Percentiles rank a stretch among this genome's conserved stretches.
These are phyloP conservation scores for Neolamprologus toae DNA, from an alignment of 2,113 vertebrate species.

Conservation along the genomic window DNA sequence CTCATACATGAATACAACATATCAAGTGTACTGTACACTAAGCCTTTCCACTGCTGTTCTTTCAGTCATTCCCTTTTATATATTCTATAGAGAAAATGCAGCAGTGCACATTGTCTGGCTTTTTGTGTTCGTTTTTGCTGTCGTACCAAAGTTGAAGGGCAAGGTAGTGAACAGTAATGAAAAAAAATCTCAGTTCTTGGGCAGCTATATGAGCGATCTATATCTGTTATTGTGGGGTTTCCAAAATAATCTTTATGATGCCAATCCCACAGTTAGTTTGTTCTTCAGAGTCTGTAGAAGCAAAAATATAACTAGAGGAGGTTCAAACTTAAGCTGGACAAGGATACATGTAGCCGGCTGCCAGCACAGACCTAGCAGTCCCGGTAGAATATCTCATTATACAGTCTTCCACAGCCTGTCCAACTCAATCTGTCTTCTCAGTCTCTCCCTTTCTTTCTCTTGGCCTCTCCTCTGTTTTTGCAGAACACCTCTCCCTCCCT, in stretches of 20 bases:
- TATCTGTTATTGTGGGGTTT: constrained; percentile 5
- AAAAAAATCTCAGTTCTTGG: neutral
- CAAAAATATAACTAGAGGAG: constrained; percentile 9
- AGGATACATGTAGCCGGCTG: constrained; percentile 23
- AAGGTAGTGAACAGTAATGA: neutral
- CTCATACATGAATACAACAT: neutral
- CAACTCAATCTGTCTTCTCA: constrained; percentile 42
- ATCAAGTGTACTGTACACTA: neutral
- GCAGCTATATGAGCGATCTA: neutral
- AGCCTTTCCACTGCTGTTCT: neutral
- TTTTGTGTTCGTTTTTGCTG: neutral
- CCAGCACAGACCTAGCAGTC: constrained; percentile 12
- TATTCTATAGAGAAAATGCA: neutral
- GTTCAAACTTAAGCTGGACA: constrained; percentile 32
- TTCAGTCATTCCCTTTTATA: neutral
- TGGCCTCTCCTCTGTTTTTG: constrained; percentile 1
- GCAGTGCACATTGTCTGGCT: neutral
- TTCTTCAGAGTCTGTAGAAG: neutral
- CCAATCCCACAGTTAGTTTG: constrained; percentile 11
- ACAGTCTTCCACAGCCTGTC: constrained; percentile 38
- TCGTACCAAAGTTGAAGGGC: neutral
- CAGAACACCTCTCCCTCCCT: neutral
- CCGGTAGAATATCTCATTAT: constrained; percentile 52
- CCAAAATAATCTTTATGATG: constrained; percentile 20
- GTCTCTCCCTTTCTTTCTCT: constrained; percentile 4